These are phyloP conservation scores for Melinaea menophilus DNA, from an alignment of 2,888 invertebrate genomes.

Conservation along the genomic window DNA sequence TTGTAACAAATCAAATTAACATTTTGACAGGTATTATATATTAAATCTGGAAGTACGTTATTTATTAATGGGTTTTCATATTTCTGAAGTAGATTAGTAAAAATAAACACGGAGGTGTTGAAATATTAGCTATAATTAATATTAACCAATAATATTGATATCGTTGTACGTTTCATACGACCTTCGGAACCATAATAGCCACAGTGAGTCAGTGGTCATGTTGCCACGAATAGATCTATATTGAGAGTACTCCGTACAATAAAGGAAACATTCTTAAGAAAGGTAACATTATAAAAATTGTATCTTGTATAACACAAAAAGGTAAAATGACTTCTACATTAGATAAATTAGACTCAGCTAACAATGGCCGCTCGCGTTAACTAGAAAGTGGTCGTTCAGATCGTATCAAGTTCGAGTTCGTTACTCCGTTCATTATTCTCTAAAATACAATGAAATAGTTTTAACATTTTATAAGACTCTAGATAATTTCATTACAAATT, in stretches of 20 bases:
- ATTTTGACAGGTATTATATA: too few species aligned
- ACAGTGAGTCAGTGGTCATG: constrained; percentile 56
- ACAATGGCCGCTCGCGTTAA: constrained; percentile 59
- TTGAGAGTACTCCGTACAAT: neutral
- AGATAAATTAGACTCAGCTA: constrained; percentile 63
- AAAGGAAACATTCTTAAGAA: constrained; percentile 7
- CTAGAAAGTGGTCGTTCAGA: constrained; percentile 71
- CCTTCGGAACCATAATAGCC: constrained; percentile 57
- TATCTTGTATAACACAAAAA: constrained; percentile 26
- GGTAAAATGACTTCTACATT: constrained; percentile 58
- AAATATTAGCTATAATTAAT: constrained; percentile 43
- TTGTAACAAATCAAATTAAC: too few species aligned
- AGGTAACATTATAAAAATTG: constrained; percentile 14
- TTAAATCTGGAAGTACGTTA: too few species aligned
- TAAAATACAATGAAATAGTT: constrained; percentile 61
- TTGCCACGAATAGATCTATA: constrained; percentile 14
- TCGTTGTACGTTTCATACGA: constrained; percentile 50
- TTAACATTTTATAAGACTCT: constrained; percentile 12
- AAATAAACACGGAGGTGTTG: neutral
- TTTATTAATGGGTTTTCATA: too few species aligned
- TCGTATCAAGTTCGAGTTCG: constrained; percentile 63
- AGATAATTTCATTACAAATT: constrained; percentile 2
- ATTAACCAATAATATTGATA: constrained; percentile 51
- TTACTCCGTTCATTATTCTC: constrained; percentile 64
- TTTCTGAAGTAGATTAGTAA: neutral